phyloP scores from a whole-genome alignment of 2,888 invertebrate species.

The Conus canariensis region DNA sequence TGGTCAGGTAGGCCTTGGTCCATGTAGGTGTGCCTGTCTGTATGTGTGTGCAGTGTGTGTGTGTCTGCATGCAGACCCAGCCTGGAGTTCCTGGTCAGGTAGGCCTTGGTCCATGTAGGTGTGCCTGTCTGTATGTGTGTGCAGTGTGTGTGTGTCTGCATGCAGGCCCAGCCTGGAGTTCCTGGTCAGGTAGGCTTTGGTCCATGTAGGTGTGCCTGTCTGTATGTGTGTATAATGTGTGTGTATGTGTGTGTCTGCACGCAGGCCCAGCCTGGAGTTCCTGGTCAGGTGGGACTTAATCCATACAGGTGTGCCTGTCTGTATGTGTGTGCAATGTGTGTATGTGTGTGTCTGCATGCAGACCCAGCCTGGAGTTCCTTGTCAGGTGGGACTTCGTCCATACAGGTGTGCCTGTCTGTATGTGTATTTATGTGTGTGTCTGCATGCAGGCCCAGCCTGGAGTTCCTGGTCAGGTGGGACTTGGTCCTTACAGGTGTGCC shows the following conservation, averaged over 20 bases:
- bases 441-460: slow-evolving; percentile 62
- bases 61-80: slow-evolving; percentile 64
- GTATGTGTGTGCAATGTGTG: too few species aligned
- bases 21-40: background rate
- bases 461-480: slow-evolving; percentile 77
- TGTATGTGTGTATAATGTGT: too few species aligned
- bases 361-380: slow-evolving; percentile 75
- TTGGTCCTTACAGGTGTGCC: background rate
- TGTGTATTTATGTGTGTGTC: background rate
- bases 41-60: background rate
- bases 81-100: slow-evolving; percentile 78
- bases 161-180: slow-evolving; percentile 74
- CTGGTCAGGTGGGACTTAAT: slow-evolving; percentile 70
- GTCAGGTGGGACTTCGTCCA: slow-evolving; percentile 67
- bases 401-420: background rate
- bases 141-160: background rate
- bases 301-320: background rate
- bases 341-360: too few species aligned
- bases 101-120: slow-evolving; percentile 22
- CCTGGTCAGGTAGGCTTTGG: slow-evolving; percentile 70
- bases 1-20: slow-evolving; percentile 69
- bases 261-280: slow-evolving; percentile 74
- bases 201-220: background rate
- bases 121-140: background rate
- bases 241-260: background rate